Evolutionary conservation across 2,113 vertebrate genomes (phyloP), one percentile per base, ranked within the genome.

Genomic region (Formicarius rufipectus): DNA sequence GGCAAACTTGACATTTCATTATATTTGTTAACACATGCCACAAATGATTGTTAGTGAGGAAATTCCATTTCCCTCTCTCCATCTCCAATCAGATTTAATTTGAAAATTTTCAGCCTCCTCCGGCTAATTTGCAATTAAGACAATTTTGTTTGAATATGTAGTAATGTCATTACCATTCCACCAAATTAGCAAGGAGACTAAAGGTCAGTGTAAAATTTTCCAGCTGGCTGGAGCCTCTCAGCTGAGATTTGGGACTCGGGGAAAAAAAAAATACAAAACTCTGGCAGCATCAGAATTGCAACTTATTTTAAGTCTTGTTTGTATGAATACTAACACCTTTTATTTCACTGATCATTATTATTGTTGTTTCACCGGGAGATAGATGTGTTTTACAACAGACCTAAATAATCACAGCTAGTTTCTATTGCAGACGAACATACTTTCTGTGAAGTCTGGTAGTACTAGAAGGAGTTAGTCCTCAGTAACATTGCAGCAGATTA

Each of bases 131-230:
- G 98, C 99, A 99, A 99, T 99, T 99, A 99, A 99, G 98, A 98
- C 99, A 99, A 99, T 99, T 99, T 99, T 98, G 98, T 98, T 99
- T 98, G 99, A 99, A 99, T 99, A 99, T 98, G 99, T 99, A 99
- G 99, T 98, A 98, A 99, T 98, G 99, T 99, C 99, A 99, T 99
- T 99, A 99, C 99, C 98, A 99, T 99, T 99, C 98, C 97, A 98
- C 97, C 98, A 98, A 99, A 99, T 99, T 99, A 99, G 98, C 98
- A 98, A 98, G 95, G 98, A 98, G 98, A 99, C 98, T 98, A 99
- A 99, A 99, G 99, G 99, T 99, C 99, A 99, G 98, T 98, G 97
- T 98, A 98, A 98, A 98, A 99, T 99, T 99, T 99, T 99, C 98
- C 98, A 98, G 98, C 98, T 98, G 98, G 98, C 98, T 99, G 98